These are phyloP conservation scores for Incurvaria masculella DNA, from an alignment of 2,888 invertebrate species.

Conservation along the genomic window DNA sequence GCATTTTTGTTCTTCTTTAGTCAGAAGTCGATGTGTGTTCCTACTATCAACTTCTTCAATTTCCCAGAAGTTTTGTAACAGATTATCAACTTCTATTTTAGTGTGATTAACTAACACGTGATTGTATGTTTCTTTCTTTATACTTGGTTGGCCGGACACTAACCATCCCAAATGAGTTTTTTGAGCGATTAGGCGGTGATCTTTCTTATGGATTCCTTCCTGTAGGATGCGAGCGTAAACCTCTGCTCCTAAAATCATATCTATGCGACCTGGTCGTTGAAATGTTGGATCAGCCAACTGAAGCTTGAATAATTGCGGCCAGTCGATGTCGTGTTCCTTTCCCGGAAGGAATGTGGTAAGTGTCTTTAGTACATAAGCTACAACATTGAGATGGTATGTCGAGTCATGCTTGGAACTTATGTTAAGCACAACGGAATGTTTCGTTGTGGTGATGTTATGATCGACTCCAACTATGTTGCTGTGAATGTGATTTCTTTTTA, in stretches of 20 bases:
- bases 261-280: not conserved
- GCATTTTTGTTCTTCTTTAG: not conserved
- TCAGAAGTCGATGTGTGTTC: not conserved
- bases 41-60: not conserved
- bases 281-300: not conserved
- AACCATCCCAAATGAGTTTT: not conserved
- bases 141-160: not conserved
- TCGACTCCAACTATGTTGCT: constrained; percentile 16
- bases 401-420: not conserved
- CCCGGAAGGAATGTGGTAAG: constrained; percentile 6
- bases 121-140: not conserved
- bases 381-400: constrained; percentile 6
- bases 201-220: not conserved
- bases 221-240: not conserved
- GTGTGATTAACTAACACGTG: not conserved
- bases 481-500: constrained; percentile 13
- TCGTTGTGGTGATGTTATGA: constrained; percentile 12
- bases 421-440: constrained; percentile 12
- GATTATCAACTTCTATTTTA: not conserved
- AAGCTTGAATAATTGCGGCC: not conserved
- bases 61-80: not conserved
- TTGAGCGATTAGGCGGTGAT: not conserved
- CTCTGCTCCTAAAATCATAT: not conserved
- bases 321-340: not conserved
- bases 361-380: constrained; percentile 14